Evolutionary conservation across 2,113 vertebrate genomes (phyloP).

Genomic region (Heloderma charlesbogerti): DNA sequence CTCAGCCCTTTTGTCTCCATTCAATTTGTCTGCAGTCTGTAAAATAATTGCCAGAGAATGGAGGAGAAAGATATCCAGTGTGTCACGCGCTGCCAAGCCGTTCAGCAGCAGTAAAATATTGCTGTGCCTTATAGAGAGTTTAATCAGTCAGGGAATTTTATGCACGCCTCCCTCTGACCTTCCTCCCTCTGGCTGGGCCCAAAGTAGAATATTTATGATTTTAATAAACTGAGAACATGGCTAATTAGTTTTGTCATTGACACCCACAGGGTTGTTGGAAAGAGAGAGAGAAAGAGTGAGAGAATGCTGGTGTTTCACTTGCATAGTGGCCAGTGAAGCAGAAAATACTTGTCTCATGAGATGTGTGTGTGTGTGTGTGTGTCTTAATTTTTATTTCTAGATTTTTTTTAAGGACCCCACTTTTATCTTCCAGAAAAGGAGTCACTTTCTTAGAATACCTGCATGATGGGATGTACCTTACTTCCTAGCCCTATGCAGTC

Average conservation of each 20-base stretch:
- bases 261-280: slow-evolving; percentile 59
- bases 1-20: slow-evolving; percentile 12
- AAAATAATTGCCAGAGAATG: slow-evolving; percentile 54
- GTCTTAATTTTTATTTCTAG: neutral
- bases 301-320: slow-evolving; percentile 33
- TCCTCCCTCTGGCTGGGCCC: slow-evolving; percentile 24
- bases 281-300: neutral
- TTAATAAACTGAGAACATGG: slow-evolving; percentile 73
- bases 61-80: slow-evolving; percentile 41
- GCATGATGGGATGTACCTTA: too few relatives aligned
- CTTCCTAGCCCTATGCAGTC: too few relatives aligned
- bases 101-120: slow-evolving; percentile 63
- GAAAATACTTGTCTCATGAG: slow-evolving; percentile 39
- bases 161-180: slow-evolving; percentile 70
- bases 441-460: too few relatives aligned
- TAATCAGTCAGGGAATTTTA: slow-evolving; percentile 72
- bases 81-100: slow-evolving; percentile 44
- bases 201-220: slow-evolving; percentile 77
- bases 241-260: slow-evolving; percentile 72
- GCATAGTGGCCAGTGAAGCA: neutral
- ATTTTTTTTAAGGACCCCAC: too few relatives aligned
- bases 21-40: slow-evolving; percentile 19
- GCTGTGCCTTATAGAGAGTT: slow-evolving; percentile 48
- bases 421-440: too few relatives aligned
- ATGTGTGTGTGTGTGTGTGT: accelerated